These are phyloP conservation scores for Leontopithecus rosalia DNA, from an alignment of 2,797 vertebrate genomes.

Conservation along the genomic window DNA sequence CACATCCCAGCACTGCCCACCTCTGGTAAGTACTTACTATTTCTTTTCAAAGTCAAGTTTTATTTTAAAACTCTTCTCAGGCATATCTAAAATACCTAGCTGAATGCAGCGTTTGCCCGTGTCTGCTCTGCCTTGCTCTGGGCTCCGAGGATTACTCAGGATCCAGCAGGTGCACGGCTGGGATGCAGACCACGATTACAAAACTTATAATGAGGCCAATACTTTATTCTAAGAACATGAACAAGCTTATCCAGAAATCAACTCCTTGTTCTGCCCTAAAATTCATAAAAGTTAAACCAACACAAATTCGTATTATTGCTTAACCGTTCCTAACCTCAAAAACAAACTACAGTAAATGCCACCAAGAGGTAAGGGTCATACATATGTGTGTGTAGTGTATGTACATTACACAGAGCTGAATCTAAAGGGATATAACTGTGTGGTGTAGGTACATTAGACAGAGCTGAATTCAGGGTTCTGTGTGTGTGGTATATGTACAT, in stretches of 20 bases:
- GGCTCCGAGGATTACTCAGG: constrained; percentile 13
- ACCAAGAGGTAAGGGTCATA: neutral
- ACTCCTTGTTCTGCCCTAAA: neutral
- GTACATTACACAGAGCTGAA: too few species aligned
- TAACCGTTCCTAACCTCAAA: constrained; percentile 20
- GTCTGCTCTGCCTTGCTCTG: neutral
- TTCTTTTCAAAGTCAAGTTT: constrained; percentile 57
- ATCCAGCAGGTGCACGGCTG: constrained; percentile 81
- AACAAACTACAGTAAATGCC: neutral
- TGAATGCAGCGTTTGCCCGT: neutral
- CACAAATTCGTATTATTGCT: neutral
- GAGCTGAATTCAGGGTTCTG: too few species aligned
- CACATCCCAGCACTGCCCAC: constrained; percentile 58
- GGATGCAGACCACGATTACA: constrained; percentile 47
- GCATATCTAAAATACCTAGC: neutral
- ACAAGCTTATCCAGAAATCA: neutral
- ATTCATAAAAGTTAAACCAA: neutral
- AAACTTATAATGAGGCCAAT: constrained; percentile 29
- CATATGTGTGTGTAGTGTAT: neutral
- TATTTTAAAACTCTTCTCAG: neutral
- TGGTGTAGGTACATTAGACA: too few species aligned
- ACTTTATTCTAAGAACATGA: neutral
- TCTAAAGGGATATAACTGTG: too few species aligned
- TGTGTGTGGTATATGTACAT: too few species aligned
- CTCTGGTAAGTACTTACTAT: constrained; percentile 81